These are phyloP conservation scores for Oncorhynchus gorbuscha DNA, from an alignment of 2,113 vertebrate species.

Conservation along the genomic window DNA sequence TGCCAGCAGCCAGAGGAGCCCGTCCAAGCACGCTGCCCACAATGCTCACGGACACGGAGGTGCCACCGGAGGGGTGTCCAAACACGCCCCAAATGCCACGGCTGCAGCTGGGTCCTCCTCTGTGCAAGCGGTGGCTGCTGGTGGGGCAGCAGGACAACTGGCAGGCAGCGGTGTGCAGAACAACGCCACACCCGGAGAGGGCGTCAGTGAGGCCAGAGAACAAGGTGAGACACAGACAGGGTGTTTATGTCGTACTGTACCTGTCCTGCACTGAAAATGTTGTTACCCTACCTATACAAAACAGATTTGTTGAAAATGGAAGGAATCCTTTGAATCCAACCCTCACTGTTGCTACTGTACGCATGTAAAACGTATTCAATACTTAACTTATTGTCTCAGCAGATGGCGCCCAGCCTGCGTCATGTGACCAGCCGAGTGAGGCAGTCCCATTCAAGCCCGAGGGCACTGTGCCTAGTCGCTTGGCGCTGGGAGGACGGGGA, in stretches of 20 bases:
- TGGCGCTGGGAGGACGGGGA: conserved; percentile 90
- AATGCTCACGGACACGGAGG: conserved; percentile 49
- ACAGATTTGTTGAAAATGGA: neutral
- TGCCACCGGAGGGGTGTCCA: conserved; percentile 62
- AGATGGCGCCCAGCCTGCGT: conserved; percentile 81
- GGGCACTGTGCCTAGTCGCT: conserved; percentile 90
- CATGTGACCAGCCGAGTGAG: conserved; percentile 82
- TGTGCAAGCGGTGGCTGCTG: conserved; percentile 54
- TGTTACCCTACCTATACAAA: neutral
- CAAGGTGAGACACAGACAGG: conserved; percentile 51
- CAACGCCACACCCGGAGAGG: conserved; percentile 73
- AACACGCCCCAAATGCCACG: conserved; percentile 49
- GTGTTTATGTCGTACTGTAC: neutral
- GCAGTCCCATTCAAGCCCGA: conserved; percentile 84
- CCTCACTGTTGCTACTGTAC: neutral
- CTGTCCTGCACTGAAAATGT: neutral
- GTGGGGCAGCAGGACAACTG: conserved; percentile 68
- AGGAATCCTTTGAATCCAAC: neutral
- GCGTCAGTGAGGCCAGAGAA: conserved; percentile 62
- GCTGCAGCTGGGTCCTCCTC: conserved; percentile 49
- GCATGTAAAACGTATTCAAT: neutral
- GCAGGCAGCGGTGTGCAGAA: conserved; percentile 75
- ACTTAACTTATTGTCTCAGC: conserved; percentile 20
- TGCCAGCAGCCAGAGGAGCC: conserved; percentile 90
- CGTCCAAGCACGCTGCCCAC: conserved; percentile 86